Percentiles rank a stretch among this genome's conserved stretches.
These are phyloP conservation scores for Argyresthia goedartella DNA, from an alignment of 2,888 invertebrate genomes.

Conservation along the genomic window DNA sequence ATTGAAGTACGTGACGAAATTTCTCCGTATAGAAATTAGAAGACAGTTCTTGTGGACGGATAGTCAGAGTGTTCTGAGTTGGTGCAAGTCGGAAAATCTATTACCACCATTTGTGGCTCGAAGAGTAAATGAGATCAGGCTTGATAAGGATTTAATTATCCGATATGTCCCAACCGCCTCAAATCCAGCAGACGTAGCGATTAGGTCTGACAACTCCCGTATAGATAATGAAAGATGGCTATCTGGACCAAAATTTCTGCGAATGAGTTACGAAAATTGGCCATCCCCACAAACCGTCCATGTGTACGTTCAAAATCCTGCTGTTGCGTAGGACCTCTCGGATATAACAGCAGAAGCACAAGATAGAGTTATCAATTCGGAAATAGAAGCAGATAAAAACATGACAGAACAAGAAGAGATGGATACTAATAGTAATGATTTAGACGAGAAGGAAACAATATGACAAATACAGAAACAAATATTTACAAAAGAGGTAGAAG, in stretches of 20 bases:
- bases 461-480: slow-evolving; percentile 3
- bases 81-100: neutral
- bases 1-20: too few species aligned
- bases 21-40: too few species aligned
- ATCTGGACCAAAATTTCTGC: neutral
- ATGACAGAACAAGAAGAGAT: too few species aligned
- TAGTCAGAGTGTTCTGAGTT: slow-evolving; percentile 3
- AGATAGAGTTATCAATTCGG: neutral
- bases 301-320: neutral
- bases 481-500: slow-evolving; percentile 2
- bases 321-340: neutral
- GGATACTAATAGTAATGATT: too few species aligned
- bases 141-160: neutral
- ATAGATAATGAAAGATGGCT: neutral
- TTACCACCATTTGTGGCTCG: neutral
- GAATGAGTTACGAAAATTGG: neutral
- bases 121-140: too few species aligned
- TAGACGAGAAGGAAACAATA: too few species aligned
- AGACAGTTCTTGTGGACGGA: slow-evolving; percentile 1
- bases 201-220: too few species aligned
- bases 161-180: neutral
- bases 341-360: neutral
- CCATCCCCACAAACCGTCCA: neutral
- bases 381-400: too few species aligned
- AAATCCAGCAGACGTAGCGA: neutral